A percentile compares a stretch with the other conserved stretches of the same genome.
Conservation (phyloP, 2,888 invertebrate species). For the Limnephilus marmoratus region DNA sequence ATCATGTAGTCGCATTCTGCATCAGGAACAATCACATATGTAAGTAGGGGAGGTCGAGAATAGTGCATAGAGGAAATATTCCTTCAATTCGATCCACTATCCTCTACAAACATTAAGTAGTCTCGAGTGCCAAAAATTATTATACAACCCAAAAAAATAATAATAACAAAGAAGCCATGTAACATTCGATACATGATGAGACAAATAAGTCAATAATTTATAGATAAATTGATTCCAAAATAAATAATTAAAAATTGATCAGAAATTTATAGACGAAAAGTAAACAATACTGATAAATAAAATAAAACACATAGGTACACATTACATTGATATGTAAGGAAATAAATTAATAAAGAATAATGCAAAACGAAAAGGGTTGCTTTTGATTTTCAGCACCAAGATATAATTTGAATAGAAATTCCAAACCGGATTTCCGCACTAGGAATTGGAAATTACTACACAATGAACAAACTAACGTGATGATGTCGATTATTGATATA, state of each 20-base stretch:
- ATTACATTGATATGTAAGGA: conserved; percentile 30
- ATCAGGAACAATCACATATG: conserved; percentile 64
- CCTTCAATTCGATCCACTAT: not conserved
- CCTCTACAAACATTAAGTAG: conserved; percentile 41
- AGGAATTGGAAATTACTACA: conserved; percentile 61
- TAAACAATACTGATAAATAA: conserved; percentile 37
- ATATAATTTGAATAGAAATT: conserved; percentile 32
- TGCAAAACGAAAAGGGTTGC: conserved; percentile 48
- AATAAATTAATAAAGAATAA: conserved; percentile 46
- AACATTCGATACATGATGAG: conserved; percentile 57
- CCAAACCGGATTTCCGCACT: conserved; percentile 56
- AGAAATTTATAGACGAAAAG: conserved; percentile 32
- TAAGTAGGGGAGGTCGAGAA: conserved; percentile 4
- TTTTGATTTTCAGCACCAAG: conserved; percentile 48
- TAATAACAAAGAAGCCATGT: conserved; percentile 47
- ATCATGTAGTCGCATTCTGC: conserved; percentile 63
- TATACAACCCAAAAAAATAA: conserved; percentile 43
- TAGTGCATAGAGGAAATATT: conserved; percentile 8
- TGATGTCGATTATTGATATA: conserved; percentile 62
- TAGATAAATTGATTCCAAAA: conserved; percentile 40
- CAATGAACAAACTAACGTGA: conserved; percentile 63
- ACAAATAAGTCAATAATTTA: conserved; percentile 41
- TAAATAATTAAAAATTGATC: conserved; percentile 1
- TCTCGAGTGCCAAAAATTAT: conserved; percentile 42
- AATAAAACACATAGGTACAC: conserved; percentile 19